Evolutionary conservation across 2,888 invertebrate species (phyloP).

Genomic region (Nomada lathburiana): DNA sequence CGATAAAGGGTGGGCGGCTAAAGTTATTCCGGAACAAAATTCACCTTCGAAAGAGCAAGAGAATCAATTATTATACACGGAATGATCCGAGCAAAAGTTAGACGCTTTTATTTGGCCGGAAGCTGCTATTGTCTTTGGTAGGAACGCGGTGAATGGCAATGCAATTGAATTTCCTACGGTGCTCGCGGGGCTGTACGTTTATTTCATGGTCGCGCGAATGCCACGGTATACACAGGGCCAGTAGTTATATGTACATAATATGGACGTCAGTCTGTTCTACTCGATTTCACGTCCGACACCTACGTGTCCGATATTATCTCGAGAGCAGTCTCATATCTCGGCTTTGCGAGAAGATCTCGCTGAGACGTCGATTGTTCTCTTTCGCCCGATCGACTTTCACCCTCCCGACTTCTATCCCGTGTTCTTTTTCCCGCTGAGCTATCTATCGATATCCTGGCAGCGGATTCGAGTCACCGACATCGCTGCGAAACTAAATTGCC

Average conservation of each 20-base stretch:
- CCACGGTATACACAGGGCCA: conserved; percentile 7
- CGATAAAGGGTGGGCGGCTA: neutral
- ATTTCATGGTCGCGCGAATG: conserved; percentile 9
- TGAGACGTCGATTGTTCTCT: conserved; percentile 36
- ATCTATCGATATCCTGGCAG: conserved; percentile 37
- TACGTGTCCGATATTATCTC: conserved; percentile 33
- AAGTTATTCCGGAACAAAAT: neutral
- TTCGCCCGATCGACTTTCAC: conserved; percentile 14
- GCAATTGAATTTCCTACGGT: conserved; percentile 21
- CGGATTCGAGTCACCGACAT: neutral
- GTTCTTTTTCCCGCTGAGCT: conserved; percentile 21
- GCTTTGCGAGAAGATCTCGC: neutral
- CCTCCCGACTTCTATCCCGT: neutral
- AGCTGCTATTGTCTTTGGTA: neutral
- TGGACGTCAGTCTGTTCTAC: conserved; percentile 9
- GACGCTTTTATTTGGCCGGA: too few relatives aligned
- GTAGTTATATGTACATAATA: neutral
- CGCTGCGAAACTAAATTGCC: conserved; percentile 50
- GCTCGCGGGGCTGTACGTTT: conserved; percentile 9
- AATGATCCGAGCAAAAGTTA: neutral
- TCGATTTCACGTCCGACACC: conserved; percentile 49
- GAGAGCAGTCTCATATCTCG: conserved; percentile 21
- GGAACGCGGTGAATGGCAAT: neutral
- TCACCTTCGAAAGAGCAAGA: neutral
- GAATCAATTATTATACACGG: neutral